Conservation (phyloP, 2,113 vertebrate species). For the Tachycineta bicolor region DNA sequence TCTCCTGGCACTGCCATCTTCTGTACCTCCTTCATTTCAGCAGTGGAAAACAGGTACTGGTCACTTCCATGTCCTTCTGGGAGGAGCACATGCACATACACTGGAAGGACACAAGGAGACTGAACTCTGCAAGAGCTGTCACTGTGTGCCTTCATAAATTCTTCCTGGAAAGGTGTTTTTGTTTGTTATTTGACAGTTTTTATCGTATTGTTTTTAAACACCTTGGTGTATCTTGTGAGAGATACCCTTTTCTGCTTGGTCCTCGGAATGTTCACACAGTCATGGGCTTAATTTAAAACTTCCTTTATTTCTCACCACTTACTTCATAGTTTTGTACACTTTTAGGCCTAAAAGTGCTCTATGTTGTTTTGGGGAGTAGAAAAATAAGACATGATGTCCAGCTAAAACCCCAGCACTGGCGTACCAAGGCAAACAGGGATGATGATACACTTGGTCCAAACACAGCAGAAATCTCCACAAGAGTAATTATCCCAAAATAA, state of each 20-base stretch:
- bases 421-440: background rate
- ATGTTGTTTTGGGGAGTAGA: accelerated
- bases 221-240: background rate
- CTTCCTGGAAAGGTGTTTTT: background rate
- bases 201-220: background rate
- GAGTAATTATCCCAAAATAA: background rate
- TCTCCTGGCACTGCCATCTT: background rate
- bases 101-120: accelerated
- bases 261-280: background rate
- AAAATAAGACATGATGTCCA: background rate
- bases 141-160: background rate
- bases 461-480: background rate
- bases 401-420: background rate
- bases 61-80: background rate
- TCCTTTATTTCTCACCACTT: background rate
- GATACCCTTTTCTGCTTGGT: background rate
- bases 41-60: background rate
- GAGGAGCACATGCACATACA: accelerated
- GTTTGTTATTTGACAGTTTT: background rate
- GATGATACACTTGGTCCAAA: background rate
- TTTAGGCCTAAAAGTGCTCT: background rate
- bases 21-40: background rate
- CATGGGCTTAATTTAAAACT: background rate
- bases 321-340: background rate
- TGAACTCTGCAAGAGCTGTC: background rate